These are phyloP conservation scores for Heliconius ethilla DNA, from an alignment of 2,888 invertebrate species.

Conservation along the genomic window DNA sequence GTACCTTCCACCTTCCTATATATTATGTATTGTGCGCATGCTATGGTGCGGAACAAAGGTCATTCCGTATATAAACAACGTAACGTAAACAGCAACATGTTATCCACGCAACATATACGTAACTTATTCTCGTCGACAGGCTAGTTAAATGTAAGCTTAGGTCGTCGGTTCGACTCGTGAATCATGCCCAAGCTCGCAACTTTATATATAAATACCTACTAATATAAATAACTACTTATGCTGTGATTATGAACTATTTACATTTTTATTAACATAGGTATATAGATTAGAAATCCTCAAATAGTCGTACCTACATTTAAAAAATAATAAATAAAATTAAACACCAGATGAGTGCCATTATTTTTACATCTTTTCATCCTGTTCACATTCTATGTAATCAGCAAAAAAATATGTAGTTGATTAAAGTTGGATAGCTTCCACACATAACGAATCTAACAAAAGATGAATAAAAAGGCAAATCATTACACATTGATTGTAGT, in stretches of 20 bases:
- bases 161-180: background rate
- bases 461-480: constrained; percentile 37
- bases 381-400: constrained; percentile 8
- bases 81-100: no score
- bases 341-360: background rate
- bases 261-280: no score
- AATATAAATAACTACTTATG: no score
- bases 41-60: constrained; percentile 49
- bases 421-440: background rate
- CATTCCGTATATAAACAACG: constrained; percentile 24
- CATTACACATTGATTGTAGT: constrained; percentile 36
- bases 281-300: background rate
- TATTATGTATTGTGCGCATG: constrained; percentile 42
- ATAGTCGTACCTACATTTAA: background rate
- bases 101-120: constrained; percentile 16
- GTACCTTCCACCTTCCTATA: background rate
- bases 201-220: background rate
- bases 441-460: constrained; percentile 34
- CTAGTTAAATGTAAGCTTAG: background rate
- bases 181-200: background rate
- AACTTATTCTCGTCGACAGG: constrained; percentile 25
- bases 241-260: no score
- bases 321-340: background rate
- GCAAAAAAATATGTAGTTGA: background rate
- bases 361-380: background rate